Conservation (phyloP, 2,797 vertebrate genomes). For the Muscicapa striata region DNA sequence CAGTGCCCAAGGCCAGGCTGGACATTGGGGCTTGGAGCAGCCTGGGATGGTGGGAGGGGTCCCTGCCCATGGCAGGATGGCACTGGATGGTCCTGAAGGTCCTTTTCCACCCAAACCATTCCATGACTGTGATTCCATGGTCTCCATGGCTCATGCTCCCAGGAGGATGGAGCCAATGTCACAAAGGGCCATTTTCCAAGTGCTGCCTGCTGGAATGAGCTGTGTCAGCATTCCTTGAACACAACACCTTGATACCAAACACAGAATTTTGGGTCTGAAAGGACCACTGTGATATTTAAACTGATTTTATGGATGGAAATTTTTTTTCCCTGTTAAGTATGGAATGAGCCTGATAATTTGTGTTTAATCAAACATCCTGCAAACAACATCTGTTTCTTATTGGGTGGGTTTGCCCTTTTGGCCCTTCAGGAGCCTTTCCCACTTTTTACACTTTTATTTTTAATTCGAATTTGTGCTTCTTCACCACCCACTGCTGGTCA, state of each 20-base stretch:
- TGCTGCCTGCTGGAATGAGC: not conserved
- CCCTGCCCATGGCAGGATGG: not conserved
- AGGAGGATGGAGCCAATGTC: not conserved
- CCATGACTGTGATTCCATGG: not conserved
- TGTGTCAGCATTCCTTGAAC: not conserved
- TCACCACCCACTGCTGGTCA: not conserved
- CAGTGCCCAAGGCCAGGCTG: not conserved
- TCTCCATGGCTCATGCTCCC: not conserved
- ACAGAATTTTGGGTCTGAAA: not conserved
- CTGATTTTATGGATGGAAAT: not conserved
- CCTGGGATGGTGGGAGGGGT: not conserved
- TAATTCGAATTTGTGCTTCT: not conserved
- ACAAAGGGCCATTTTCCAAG: not conserved
- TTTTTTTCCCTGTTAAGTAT: not conserved
- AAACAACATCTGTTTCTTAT: not conserved
- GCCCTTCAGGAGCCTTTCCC: not conserved
- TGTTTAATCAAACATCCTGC: not conserved
- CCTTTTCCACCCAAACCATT: not conserved
- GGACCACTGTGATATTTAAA: not conserved
- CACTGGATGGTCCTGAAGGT: fast-evolving
- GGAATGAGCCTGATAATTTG: not conserved
- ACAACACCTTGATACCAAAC: not conserved
- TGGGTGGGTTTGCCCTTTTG: not conserved
- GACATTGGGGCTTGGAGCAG: not conserved
- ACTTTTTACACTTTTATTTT: not conserved